Evolutionary conservation across 2,888 invertebrate genomes (phyloP).

Genomic region (Eumerus sabulonum): DNA sequence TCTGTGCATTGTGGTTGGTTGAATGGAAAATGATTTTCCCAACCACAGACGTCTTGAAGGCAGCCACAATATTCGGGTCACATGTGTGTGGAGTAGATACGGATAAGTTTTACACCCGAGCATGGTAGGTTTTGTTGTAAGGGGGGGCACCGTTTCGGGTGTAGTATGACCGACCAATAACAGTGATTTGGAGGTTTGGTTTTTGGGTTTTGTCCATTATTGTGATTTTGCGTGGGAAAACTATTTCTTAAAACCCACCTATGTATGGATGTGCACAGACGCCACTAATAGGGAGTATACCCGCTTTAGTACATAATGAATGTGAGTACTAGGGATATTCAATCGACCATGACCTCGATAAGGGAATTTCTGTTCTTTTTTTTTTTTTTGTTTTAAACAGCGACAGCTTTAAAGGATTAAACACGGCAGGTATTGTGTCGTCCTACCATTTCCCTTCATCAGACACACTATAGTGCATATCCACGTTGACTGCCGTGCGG

Average conservation of each 20-base stretch:
- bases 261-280: too few species aligned
- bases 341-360: neutral
- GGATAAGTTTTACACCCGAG: neutral
- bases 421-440: too few species aligned
- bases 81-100: constrained; percentile 20
- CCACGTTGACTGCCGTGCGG: too few species aligned
- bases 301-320: too few species aligned
- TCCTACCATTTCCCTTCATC: constrained; percentile 2
- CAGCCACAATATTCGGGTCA: constrained; percentile 66
- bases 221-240: constrained; percentile 40
- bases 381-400: too few species aligned
- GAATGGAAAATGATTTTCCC: constrained; percentile 66
- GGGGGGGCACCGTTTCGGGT: constrained; percentile 32
- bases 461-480: too few species aligned
- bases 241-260: neutral
- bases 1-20: constrained; percentile 66
- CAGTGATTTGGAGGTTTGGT: constrained; percentile 64
- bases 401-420: too few species aligned
- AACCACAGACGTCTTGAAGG: constrained; percentile 68
- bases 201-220: constrained; percentile 34
- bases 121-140: constrained; percentile 39
- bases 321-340: too few species aligned
- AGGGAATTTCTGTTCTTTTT: neutral
- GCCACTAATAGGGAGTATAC: too few species aligned
- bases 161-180: constrained; percentile 51